Evolutionary conservation across 2,888 invertebrate species (phyloP), one percentile per base, ranked within the genome.

Genomic region (Watsonalla cultraria): DNA sequence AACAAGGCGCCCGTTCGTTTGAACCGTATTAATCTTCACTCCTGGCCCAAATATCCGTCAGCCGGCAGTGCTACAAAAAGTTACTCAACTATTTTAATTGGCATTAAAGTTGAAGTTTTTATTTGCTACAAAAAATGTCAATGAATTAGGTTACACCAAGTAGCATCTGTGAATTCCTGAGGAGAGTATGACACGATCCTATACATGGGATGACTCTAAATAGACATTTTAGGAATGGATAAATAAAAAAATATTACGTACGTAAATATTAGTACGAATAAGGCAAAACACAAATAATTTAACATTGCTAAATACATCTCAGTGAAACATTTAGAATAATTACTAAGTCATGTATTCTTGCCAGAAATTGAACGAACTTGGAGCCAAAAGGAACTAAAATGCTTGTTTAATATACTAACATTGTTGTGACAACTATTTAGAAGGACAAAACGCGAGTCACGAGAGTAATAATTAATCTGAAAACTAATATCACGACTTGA

Each of bases 61-160:
- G 77, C 66, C 72, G 59, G 70, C 68, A 66, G 74, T 60, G 71
- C 70, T 68, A 84, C 82, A 90, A 89, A 89, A 88, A 87, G 76
- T 76, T 73, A 72, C 80, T 77, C 72, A 86, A 80, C 84, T 86
- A 90, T 90, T 89, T 90, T 90, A 90, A 90, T 89, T 90, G 83
- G 85, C 83, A 86, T 86, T 76, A 82, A 82, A 80, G 78, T 83
- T 76, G 68, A 69, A 77, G 81, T 76, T 78, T 75, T 74, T 70
- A 62, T 68, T 59, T 64, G 58, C 63, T 63, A 72, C 74, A 80
- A 83, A 84, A 86, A 80, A 82, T 77, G 77, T 78, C 82, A 79
- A 77, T 79, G 80, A 77, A 76, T 76, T 71, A 63, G 68, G 74
- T 74, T 74, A 76, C 78, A 71, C 73, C 76, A 53, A 51, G 53